These are phyloP conservation scores for Hydrotaea diabolus DNA, from an alignment of 2,888 invertebrate species.

Conservation along the genomic window DNA sequence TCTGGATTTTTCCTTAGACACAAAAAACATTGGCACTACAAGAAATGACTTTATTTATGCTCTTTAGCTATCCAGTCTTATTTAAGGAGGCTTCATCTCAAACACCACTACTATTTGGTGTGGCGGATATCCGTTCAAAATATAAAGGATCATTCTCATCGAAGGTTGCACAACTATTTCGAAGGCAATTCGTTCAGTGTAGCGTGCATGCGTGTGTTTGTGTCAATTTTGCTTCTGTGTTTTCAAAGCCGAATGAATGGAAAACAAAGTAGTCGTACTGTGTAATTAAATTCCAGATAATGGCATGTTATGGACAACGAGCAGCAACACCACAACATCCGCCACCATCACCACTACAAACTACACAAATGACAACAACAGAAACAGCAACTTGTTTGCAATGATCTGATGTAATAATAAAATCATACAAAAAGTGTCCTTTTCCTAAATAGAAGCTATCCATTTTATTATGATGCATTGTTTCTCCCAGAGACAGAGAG, in stretches of 20 bases:
- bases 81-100: too few relatives aligned
- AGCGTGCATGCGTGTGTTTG: conserved; percentile 20
- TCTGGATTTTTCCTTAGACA: too few relatives aligned
- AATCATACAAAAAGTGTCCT: conserved; percentile 26
- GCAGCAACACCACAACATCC: conserved; percentile 20
- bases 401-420: conserved; percentile 39
- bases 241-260: neutral
- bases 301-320: conserved; percentile 60
- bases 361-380: neutral
- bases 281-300: conserved; percentile 66
- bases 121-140: too few relatives aligned
- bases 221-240: conserved; percentile 11
- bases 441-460: conserved; percentile 39
- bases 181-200: neutral
- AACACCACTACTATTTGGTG: too few relatives aligned
- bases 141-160: too few relatives aligned
- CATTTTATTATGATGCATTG: conserved; percentile 44
- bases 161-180: too few relatives aligned
- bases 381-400: neutral
- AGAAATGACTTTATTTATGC: too few relatives aligned
- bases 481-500: neutral
- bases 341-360: neutral
- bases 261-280: conserved; percentile 41
- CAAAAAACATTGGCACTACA: too few relatives aligned
- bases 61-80: too few relatives aligned